A percentile compares a stretch with the other conserved stretches of the same genome.
Evolutionary conservation across 2,888 invertebrate genomes (phyloP).

Genomic region (Andrena bucephala): DNA sequence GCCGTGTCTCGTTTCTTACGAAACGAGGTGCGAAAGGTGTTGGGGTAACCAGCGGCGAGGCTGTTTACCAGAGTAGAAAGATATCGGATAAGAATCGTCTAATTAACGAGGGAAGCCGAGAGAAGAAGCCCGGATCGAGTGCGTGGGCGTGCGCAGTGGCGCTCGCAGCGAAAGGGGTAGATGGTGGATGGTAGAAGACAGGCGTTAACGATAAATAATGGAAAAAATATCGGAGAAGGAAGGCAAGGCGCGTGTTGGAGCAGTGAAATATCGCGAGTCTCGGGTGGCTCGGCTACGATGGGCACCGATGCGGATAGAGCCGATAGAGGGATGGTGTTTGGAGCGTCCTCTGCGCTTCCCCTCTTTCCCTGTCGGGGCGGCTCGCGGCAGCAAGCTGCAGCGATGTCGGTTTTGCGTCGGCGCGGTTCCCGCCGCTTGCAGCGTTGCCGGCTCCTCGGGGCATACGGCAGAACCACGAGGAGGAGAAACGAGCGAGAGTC

Average conservation of each 20-base stretch:
- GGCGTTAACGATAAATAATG: background rate
- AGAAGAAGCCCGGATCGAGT: background rate
- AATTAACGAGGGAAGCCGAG: slow-evolving; percentile 15
- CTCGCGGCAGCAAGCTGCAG: slow-evolving; percentile 31
- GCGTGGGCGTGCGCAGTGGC: background rate
- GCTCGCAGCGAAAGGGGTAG: background rate
- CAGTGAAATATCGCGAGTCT: slow-evolving; percentile 1
- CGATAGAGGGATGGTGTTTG: slow-evolving; percentile 34
- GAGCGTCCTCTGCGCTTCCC: background rate
- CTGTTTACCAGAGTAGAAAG: slow-evolving; percentile 18
- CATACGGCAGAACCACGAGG: slow-evolving; percentile 66
- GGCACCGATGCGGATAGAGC: background rate
- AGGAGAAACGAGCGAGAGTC: slow-evolving; percentile 67
- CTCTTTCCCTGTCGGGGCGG: slow-evolving; percentile 16
- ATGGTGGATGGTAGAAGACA: background rate
- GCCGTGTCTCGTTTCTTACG: background rate
- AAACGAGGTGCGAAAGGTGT: slow-evolving; percentile 34
- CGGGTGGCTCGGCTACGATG: background rate
- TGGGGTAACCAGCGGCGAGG: background rate
- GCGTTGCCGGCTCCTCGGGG: slow-evolving; percentile 64
- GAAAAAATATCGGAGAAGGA: background rate
- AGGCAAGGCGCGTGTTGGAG: background rate
- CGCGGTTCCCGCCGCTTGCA: slow-evolving; percentile 58
- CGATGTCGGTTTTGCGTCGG: slow-evolving; percentile 66
- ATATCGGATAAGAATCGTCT: slow-evolving; percentile 33